Evolutionary conservation across 2,797 vertebrate genomes (phyloP).

Genomic region (Leptoclinus maculatus): DNA sequence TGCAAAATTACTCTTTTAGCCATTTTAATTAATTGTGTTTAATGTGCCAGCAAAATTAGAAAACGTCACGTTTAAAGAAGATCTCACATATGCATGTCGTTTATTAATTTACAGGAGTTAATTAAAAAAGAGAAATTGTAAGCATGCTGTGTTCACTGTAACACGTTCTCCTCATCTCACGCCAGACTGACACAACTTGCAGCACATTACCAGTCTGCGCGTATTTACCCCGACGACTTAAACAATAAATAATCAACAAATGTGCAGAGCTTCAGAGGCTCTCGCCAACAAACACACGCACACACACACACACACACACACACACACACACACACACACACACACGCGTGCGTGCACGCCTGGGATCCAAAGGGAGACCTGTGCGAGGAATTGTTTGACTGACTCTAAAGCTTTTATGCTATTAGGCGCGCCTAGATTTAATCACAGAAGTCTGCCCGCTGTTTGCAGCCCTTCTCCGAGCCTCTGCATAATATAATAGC

Average conservation of each 20-base stretch:
- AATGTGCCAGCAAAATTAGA: constrained; percentile 24
- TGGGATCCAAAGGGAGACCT: constrained; percentile 50
- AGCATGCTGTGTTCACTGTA: constrained; percentile 21
- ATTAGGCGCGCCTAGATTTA: constrained; percentile 72
- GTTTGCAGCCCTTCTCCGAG: constrained; percentile 64
- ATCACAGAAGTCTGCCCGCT: constrained; percentile 68
- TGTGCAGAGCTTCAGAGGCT: constrained; percentile 9
- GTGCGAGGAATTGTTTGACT: constrained; percentile 58
- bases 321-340: constrained; percentile 16
- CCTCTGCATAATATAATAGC: constrained; percentile 59
- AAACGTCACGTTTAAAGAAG: constrained; percentile 9
- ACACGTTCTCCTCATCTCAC: constrained; percentile 15
- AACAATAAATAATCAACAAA: constrained; percentile 47
- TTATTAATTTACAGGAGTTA: constrained; percentile 52
- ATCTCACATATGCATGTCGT: constrained; percentile 15
- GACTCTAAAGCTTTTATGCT: constrained; percentile 67
- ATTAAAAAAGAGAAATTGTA: constrained; percentile 27
- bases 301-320: constrained; percentile 15
- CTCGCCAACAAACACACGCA: constrained; percentile 12
- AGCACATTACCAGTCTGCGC: neutral
- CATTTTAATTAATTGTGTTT: constrained; percentile 34
- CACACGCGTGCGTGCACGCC: constrained; percentile 16
- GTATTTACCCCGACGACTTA: constrained; percentile 25
- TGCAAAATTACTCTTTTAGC: constrained; percentile 16
- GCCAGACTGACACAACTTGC: constrained; percentile 20